Conservation (phyloP, 1,140 invertebrate genomes). For the Nasonia longicornis region DNA sequence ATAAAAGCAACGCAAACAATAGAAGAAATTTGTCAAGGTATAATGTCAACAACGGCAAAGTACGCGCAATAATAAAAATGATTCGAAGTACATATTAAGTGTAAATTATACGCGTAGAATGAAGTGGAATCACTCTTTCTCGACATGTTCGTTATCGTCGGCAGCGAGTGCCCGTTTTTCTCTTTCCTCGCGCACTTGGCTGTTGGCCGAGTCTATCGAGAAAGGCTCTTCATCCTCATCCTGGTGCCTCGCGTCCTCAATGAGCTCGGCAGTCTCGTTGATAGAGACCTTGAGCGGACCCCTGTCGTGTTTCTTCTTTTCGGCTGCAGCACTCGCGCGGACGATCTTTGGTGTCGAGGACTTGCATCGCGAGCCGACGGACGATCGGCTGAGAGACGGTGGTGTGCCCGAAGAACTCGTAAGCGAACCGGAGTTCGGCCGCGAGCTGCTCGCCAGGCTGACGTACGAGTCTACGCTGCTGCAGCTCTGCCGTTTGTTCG, state of each 20-base stretch:
- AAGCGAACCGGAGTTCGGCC: slow-evolving; percentile 59
- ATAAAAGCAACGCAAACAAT: no score
- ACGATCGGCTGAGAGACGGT: slow-evolving; percentile 51
- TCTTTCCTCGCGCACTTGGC: not conserved
- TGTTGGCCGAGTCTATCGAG: slow-evolving; percentile 1
- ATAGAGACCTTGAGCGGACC: slow-evolving; percentile 68
- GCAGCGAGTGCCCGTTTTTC: not conserved
- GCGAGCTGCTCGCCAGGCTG: slow-evolving; percentile 55
- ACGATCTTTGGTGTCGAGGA: not conserved
- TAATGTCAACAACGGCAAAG: no score
- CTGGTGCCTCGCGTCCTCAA: slow-evolving; percentile 60
- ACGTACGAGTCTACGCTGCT: slow-evolving; percentile 59
- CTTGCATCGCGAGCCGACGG: not conserved
- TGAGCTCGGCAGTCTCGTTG: slow-evolving; percentile 70
- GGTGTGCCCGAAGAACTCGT: slow-evolving; percentile 59
- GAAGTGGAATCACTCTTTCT: slow-evolving; percentile 2
- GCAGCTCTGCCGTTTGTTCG: slow-evolving; percentile 51
- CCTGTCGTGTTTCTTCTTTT: slow-evolving; percentile 62
- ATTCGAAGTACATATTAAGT: not conserved
- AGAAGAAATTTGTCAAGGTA: no score
- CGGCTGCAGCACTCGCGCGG: not conserved
- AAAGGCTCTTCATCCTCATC: not conserved
- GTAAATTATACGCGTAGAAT: not conserved
- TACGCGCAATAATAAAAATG: no score
- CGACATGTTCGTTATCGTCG: not conserved